Base-by-base conservation (phyloP, 2,113 vertebrate species). In the Kryptolebias marmoratus region DNA sequence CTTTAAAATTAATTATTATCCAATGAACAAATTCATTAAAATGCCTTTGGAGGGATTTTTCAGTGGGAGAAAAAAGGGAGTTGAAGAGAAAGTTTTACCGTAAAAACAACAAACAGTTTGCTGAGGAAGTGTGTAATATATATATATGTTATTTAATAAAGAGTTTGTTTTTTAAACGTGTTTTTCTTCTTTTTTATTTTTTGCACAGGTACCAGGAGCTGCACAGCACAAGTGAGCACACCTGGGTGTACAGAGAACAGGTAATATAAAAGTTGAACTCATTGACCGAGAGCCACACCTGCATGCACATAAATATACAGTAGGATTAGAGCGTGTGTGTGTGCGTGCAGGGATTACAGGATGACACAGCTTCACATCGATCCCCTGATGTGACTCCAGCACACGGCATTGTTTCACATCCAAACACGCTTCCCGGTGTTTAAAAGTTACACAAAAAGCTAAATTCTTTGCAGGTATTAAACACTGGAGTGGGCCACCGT, bases 271-370 rank as follows among this genome's bases (percentile, higher is more conserved):
- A 69, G 36, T 11, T 75, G 61, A 49, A 69, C 83, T 67, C 62
- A 11, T 39, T 68, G 70, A 80, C 75, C 42, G 14, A 50, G 64
- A 16, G 48, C 59, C 42, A 50, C 3, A 81, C 77, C 68, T 42
- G 82, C 59, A 53, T 71, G 71, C 59, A 76, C 27, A 72, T 30
- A 71, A 44, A 72, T 53, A 63, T 47, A 36, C 31, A 31, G 66
- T 71, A 77, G 82, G 87, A 85, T 86, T 89, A 83, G 72, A 5
- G 68, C 5, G 71, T 79, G 75, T 75, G 64, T 58, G 57, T 62
- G 55, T 77, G 66, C n/a, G 71, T 45, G 56, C 53, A 53, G 60
- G 62, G 82, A 85, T 89, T 89, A 87, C 13, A 82, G 68, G 70
- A 75, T 83, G 73, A 84, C 39, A 63, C 15, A 59, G 22, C 67